Percentiles rank a stretch among this genome's conserved stretches.
Evolutionary conservation across 2,797 vertebrate species (phyloP).

Genomic region (Sarcophilus harrisii): DNA sequence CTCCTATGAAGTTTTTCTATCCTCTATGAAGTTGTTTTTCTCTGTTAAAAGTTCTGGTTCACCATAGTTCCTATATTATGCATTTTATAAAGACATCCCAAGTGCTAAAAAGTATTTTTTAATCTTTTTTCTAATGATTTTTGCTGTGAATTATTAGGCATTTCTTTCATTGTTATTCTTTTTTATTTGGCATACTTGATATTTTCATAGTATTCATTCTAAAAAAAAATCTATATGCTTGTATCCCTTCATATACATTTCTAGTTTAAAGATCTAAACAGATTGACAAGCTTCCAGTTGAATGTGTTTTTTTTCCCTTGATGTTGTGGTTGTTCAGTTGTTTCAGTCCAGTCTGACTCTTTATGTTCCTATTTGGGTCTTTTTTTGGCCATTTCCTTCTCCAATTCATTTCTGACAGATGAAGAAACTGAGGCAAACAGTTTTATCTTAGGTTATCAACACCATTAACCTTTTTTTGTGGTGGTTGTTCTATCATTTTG

Average conservation of each 20-base stretch:
- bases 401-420: too few species aligned
- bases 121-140: not conserved
- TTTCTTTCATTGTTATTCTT: not conserved
- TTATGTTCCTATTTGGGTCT: too few species aligned
- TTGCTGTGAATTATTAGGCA: not conserved
- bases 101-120: not conserved
- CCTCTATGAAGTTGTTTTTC: not conserved
- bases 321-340: too few species aligned
- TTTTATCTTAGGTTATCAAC: not conserved
- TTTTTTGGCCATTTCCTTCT: too few species aligned
- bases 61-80: not conserved
- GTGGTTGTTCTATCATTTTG: not conserved
- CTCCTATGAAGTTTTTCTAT: too few species aligned
- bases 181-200: not conserved
- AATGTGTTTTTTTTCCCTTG: too few species aligned
- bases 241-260: not conserved
- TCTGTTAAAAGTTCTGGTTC: not conserved
- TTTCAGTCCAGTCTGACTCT: too few species aligned
- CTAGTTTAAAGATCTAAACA: too few species aligned
- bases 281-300: too few species aligned
- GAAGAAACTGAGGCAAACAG: too few species aligned
- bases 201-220: not conserved
- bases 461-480: not conserved
- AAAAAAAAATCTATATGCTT: not conserved
- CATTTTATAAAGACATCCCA: not conserved